phyloP scores from a whole-genome alignment of 2,113 vertebrate genomes.

The Sardina pilchardus region DNA sequence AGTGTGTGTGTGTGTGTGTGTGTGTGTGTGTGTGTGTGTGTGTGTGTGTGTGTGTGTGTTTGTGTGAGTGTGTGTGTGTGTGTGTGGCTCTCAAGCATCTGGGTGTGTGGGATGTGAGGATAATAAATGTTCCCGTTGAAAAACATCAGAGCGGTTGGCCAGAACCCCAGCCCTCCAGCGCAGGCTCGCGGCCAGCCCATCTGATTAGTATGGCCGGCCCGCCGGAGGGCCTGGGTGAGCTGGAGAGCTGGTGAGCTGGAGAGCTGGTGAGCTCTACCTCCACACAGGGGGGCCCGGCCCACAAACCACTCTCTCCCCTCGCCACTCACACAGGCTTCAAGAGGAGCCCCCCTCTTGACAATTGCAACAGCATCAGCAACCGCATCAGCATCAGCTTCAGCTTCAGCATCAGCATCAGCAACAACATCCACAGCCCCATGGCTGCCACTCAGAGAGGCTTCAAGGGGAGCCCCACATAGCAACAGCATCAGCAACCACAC shows the following conservation, averaged over 20 bases:
- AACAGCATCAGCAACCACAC: no score
- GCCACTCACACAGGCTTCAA: no score
- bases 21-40: background rate
- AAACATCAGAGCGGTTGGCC: background rate
- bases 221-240: background rate
- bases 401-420: no score
- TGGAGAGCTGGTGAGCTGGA: no score
- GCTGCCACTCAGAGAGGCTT: no score
- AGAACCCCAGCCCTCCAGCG: background rate
- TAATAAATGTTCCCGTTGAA: constrained; percentile 13
- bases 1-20: background rate
- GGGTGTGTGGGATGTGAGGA: constrained; percentile 2
- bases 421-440: no score
- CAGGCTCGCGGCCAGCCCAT: background rate
- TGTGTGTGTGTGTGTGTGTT: background rate
- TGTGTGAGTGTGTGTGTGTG: background rate
- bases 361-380: no score
- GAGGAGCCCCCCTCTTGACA: no score
- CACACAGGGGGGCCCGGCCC: background rate
- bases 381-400: no score
- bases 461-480: background rate
- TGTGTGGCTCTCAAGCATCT: background rate
- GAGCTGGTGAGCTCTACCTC: constrained; percentile 3
- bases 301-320: background rate
- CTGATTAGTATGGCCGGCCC: background rate